A percentile compares a stretch with the other conserved stretches of the same genome.
phyloP scores from a whole-genome alignment of 2,797 vertebrate species.

The Chaenodraco wilsoni region DNA sequence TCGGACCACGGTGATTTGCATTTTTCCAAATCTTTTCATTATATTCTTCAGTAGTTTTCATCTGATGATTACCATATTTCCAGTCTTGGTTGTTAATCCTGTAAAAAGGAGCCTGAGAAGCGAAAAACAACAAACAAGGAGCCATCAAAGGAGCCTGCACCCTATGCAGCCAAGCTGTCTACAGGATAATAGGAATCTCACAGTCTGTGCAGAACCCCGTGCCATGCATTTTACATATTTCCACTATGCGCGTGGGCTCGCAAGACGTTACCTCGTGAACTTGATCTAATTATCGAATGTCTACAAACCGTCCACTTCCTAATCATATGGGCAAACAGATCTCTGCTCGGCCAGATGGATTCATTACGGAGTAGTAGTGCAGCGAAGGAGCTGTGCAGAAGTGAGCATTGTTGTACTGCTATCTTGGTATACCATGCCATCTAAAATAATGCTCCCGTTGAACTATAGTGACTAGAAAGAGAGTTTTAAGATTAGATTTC shows the following conservation, averaged over 20 bases:
- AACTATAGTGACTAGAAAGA: slow-evolving; percentile 2
- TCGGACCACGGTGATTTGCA: slow-evolving; percentile 21
- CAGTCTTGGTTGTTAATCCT: slow-evolving; percentile 53
- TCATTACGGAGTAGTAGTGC: slow-evolving; percentile 25
- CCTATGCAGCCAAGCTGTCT: slow-evolving; percentile 40
- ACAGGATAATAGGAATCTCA: slow-evolving; percentile 61
- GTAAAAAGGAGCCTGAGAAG: slow-evolving; percentile 35
- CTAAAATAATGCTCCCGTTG: slow-evolving; percentile 29
- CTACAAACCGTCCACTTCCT: slow-evolving; percentile 15
- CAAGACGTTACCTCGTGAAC: slow-evolving; percentile 26
- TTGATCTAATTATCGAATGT: slow-evolving; percentile 54
- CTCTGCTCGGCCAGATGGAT: slow-evolving; percentile 29
- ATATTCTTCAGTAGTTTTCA: slow-evolving; percentile 36
- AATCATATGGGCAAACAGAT: slow-evolving; percentile 51
- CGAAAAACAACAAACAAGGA: slow-evolving; percentile 59
- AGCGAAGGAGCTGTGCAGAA: slow-evolving; percentile 42
- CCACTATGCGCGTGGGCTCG: not conserved
- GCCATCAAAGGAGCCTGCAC: slow-evolving; percentile 56
- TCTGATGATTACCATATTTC: slow-evolving; percentile 64
- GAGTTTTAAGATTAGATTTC: slow-evolving; percentile 2
- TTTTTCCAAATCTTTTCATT: slow-evolving; percentile 58
- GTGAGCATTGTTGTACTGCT: slow-evolving; percentile 36
- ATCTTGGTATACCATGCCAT: slow-evolving; percentile 19
- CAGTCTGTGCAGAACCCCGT: slow-evolving; percentile 50
- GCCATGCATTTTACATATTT: slow-evolving; percentile 52